Evolutionary conservation across 2,888 invertebrate genomes (phyloP), one percentile per base, ranked within the genome.

Genomic region (Perdita meconis): DNA sequence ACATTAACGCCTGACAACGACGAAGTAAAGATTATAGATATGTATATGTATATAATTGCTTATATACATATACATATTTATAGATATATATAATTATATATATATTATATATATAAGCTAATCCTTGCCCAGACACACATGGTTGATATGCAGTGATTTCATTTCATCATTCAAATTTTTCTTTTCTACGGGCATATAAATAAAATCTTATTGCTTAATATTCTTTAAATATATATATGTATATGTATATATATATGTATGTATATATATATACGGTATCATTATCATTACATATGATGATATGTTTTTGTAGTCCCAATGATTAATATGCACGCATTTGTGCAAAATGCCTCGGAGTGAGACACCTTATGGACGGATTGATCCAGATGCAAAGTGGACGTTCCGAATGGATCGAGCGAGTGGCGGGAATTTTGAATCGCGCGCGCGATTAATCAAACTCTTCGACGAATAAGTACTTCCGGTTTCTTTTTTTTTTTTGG

Each of bases 261-360:
- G 84, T 75, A 79, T 79, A 83, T 72, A 81, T 64, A 74, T 68
- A 74, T 61, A 53, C 70, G 64, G 51, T 74, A 74, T 74, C 60
- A 67, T 67, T 85, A 86, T 78, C 79, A 84, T 85, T 90, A 89
- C 84, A 89, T 90, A 91, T 87, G 91, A 91, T 92, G 92, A 92
- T 92, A 92, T 92, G 92, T 92, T 92, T 90, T 92, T 92, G 92
- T 92, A 92, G 92, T 92, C 92, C 92, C 92, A 91, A 92, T 92
- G 92, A 92, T 92, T 92, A 92, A 92, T 92, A 91, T 91, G 92
- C 92, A 92, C 92, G 81, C 80, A 65, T 87, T 90, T 90, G 92
- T 92, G 92, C 92, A 89, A 47, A 85, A 90, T 89, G 89, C 77
- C 88, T 89, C 83, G 74, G 74, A 81, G 63, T 74, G 89, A 89